Base-by-base conservation (phyloP, 2,797 vertebrate genomes). In the Allobates femoralis region DNA sequence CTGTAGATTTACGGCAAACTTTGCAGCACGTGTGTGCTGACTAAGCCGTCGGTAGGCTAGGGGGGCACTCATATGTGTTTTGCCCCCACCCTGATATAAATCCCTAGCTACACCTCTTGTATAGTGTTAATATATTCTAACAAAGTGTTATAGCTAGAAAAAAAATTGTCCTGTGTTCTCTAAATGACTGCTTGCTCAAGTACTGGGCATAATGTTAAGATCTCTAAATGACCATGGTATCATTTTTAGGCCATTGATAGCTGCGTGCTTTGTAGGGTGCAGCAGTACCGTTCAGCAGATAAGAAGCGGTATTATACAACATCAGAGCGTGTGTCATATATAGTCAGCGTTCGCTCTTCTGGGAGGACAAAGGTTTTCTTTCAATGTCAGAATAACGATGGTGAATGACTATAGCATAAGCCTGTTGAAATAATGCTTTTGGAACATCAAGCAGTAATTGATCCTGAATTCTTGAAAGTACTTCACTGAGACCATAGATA, bases 401-500 rank as follows among this genome's bases (percentile, higher is more conserved):
- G 64, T 37, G 69, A 56, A 85, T 79, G 60, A 78, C 58, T 85
- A 37, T 30, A 67, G 51, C 46, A 67, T 53, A 77, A 66, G 73
- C 56, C 41, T 21, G 74, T 60, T 78, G 60, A 78, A 69, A 64
- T 67, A 67, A 78, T 78, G 46, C 74, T 74, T 84, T 85, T 85
- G 60, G 74, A 85, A 85, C 83, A 78, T 85, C 74, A 78, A 82
- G 83, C 74, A 78, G 83, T 56, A 78, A 85, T 85, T 78, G 75
- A 85, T 85, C 74, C n/a, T 23, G 21, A 23, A 85, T 85, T 60
- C 83, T 78, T 85, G 58, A 85, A 77, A 67, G 26, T 28, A 85
- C 41, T 85, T 85, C 83, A 78, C 28, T 78, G 58, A 77, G 60
- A 53, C 58, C 46, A 56, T 32, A 56, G 50, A 85, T 55, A 53